Evolutionary conservation across 2,113 vertebrate species (phyloP), one percentile per base, ranked within the genome.

Genomic region (Alligator sinensis): DNA sequence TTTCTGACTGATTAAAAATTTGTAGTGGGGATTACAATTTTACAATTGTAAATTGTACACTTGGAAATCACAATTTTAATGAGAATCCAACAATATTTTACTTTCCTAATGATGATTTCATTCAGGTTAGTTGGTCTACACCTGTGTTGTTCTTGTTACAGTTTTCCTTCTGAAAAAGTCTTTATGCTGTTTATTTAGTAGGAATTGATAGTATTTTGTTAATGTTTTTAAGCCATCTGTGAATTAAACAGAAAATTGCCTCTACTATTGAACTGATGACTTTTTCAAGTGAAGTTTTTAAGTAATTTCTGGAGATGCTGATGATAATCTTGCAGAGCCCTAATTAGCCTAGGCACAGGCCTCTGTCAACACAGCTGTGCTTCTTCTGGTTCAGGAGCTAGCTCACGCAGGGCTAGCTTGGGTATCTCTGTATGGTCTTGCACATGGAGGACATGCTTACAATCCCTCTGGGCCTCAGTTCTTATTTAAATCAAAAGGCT

Each of bases 251-350:
- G 34, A 87, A 82, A 85, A 74, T n/a, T 77, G 7, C 80, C 3
- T 34, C 22, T 82, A 1, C 57, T 88, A 82, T 18, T 54, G 24
- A 87, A 75, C 68, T 86, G 54, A 15, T 68, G 54, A 86, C 16
- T 58, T 86, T 92, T 34, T 34, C 27, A 54, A 93, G 87, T 38
- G 28, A 81, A 27, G 2, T 80, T 89, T 28, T 82, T 89, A 84
- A 95, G 89, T 87, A 80, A 54, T 62, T 95, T 89, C 57, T 94
- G 87, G 75, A 78, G 58, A 54, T 82, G 28, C 55, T 87, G 89
- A 77, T 92, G 61, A 9, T 47, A 47, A 47, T 47, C 47, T 47
- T 47, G 47, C 7, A 47, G 47, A 47, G 47, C 8, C 7, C 47
- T 47, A 9, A 47, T 47, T 47, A 47, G 47, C 47, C 47, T 47